Base-by-base conservation (phyloP, 1,140 invertebrate species). In the Triops longicaudatus region DNA sequence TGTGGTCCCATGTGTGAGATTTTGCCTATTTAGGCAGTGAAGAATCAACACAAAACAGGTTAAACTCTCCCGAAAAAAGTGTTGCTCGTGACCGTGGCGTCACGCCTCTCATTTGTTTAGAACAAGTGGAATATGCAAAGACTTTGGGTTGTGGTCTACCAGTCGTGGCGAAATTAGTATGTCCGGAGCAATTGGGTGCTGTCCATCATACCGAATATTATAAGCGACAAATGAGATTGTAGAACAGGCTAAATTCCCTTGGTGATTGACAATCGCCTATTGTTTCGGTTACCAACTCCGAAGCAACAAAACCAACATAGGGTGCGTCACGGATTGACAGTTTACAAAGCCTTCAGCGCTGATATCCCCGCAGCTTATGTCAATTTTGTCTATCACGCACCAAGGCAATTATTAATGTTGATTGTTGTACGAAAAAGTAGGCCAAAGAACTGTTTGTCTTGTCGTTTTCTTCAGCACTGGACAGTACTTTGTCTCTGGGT, bases 31-130 rank as follows among this genome's bases (percentile, higher is more conserved):
- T 63, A 17, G 22, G 17, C 22, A 4, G n/a, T 22, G 50, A 63
- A 63, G 22, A 63, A 17, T 14, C 50, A 63, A 63, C 50, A 63
- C 10, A 63, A 63, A 63, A 63, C 22, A n/a, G 50, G 22, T 22
- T 63, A 22, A 63, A 63, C 6, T n/a, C 17, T 17, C 17, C 3
- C 17, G n/a, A 63, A 63, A 63, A 63, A 63, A 63, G 50, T 63
- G 4, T 63, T 17, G 50, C 50, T 63, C 50, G 50, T 22, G 50
- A 17, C 50, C 50, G 3, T 63, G 50, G 50, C 50, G 50, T 63
- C 50, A 63, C 50, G 50, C 50, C 50, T 63, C 17, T 17, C 50
- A 63, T 63, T 63, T 63, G 22, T 63, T 63, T 63, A 63, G 50
- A 22, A 10, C 22, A 63, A 63, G 50, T 37, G 31, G 31, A 37